Conservation (phyloP, 2,888 invertebrate species). For the Sarcophaga carnaria region DNA sequence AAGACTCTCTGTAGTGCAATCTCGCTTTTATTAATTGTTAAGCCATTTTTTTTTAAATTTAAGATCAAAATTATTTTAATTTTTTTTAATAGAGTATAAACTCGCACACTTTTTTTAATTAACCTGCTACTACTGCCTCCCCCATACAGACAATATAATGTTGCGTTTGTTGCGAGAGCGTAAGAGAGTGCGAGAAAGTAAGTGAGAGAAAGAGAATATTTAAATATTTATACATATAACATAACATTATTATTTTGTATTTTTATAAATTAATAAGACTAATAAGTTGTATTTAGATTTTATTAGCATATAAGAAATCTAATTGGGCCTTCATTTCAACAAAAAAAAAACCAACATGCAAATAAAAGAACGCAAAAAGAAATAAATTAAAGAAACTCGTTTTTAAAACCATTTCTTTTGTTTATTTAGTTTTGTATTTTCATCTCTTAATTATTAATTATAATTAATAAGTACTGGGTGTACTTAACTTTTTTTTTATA, state of each 20-base stretch:
- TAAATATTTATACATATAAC: not conserved
- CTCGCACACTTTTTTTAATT: conserved; percentile 39
- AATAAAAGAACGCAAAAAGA: conserved; percentile 28
- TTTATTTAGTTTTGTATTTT: conserved; percentile 4
- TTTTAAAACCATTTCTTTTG: conserved; percentile 52
- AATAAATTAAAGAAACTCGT: conserved; percentile 29
- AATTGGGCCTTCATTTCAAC: conserved; percentile 61
- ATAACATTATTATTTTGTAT: conserved; percentile 39
- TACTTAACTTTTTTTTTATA: conserved; percentile 44
- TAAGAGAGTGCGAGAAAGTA: not conserved
- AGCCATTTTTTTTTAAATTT: conserved; percentile 47
- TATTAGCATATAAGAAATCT: conserved; percentile 35
- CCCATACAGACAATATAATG: not conserved
- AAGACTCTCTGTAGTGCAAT: conserved; percentile 74
- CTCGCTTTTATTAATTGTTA: conserved; percentile 72
- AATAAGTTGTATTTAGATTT: conserved; percentile 62
- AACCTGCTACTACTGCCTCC: conserved; percentile 39
- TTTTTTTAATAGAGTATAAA: conserved; percentile 45
- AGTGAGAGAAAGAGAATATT: conserved; percentile 39
- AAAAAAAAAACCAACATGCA: not conserved
- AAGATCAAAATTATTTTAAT: conserved; percentile 14
- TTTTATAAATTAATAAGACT: conserved; percentile 36
- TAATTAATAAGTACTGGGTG: conserved; percentile 47
- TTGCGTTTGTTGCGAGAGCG: not conserved
- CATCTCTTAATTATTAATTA: conserved; percentile 31